A percentile compares a stretch with the other conserved stretches of the same genome.
Evolutionary conservation across 2,888 invertebrate species (phyloP).

Genomic region (Lepidochrysops patricia): DNA sequence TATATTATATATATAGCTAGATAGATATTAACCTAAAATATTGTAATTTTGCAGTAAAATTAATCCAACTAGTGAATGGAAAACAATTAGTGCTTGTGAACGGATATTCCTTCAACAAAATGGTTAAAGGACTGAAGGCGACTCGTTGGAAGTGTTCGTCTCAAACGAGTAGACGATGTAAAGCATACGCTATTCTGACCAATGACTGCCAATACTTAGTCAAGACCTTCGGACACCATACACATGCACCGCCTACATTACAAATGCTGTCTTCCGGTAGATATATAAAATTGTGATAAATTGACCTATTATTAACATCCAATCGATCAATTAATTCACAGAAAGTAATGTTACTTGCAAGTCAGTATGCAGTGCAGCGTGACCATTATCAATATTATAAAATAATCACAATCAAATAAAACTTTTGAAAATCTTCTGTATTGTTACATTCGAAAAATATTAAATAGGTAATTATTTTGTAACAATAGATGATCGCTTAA

Average conservation of each 20-base stretch:
- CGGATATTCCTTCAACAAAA: not conserved
- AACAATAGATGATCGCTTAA: too few species aligned
- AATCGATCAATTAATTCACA: too few species aligned
- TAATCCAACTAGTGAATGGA: not conserved
- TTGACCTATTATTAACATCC: too few species aligned
- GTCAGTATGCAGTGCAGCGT: too few species aligned
- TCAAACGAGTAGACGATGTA: not conserved
- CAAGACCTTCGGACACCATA: not conserved
- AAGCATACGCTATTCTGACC: not conserved
- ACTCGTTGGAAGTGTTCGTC: constrained; percentile 4
- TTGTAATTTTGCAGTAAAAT: not conserved
- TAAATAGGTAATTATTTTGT: too few species aligned
- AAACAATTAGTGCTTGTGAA: not conserved
- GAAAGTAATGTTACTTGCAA: too few species aligned
- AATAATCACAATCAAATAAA: too few species aligned
- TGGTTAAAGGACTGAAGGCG: not conserved
- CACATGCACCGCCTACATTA: not conserved
- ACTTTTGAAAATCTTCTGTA: too few species aligned
- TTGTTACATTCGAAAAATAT: too few species aligned
- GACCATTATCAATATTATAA: too few species aligned
- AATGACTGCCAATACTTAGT: constrained; percentile 9
- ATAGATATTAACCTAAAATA: not conserved
- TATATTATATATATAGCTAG: too few species aligned
- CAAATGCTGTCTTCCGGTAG: not conserved
- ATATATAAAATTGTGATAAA: not conserved